Evolutionary conservation across 64 coral and sea anemone species (phyloP), one percentile per base, ranked within the genome.

Genomic region (Platygyra sinensis): DNA sequence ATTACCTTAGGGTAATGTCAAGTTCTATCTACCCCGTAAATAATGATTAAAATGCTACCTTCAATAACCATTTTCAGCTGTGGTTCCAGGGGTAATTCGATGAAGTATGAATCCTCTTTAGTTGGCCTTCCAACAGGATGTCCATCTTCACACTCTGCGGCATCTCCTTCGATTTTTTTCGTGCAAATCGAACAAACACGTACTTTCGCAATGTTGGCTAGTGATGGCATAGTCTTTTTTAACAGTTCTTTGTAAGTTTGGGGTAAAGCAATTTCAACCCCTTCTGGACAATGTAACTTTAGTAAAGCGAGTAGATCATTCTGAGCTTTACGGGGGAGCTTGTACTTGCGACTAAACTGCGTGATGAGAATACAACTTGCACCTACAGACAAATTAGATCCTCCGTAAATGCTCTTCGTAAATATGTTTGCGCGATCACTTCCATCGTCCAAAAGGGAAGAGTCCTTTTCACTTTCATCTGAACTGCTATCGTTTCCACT

Each of bases 341-440:
- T 90, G 77, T 90, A 82, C 67, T 80, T 90, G 15, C 30, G 89
- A 63, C 76, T 81, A 82, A 91, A 91, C 89, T 83, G 64, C 27
- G 57, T 82, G 39, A 91, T 91, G 20, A 83, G 51, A 57, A 83
- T 59, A 38, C 78, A 91, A 62, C 65, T 91, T 74, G 89, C 64
- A 73, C 89, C 78, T 20, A 75, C 12, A 80, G 78, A 74, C 46
- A 91, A 74, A 73, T 91, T 83, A 31, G 78, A 82, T 60, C 69
- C 89, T 59, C 57, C 67, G 4, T 91, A 91, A 71, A 90, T 72
- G 49, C 69, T 87, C 69, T 87, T 74, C 67, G 2, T 30, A 72
- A 87, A 87, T 74, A 87, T 15, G 60, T 79, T 59, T 60, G 77
- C 49, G 30, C 51, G 52, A 79, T 79, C 51, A 79, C 52, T 46